Conservation (phyloP, 2,888 invertebrate genomes). For the Didymodactylos carnosus region DNA sequence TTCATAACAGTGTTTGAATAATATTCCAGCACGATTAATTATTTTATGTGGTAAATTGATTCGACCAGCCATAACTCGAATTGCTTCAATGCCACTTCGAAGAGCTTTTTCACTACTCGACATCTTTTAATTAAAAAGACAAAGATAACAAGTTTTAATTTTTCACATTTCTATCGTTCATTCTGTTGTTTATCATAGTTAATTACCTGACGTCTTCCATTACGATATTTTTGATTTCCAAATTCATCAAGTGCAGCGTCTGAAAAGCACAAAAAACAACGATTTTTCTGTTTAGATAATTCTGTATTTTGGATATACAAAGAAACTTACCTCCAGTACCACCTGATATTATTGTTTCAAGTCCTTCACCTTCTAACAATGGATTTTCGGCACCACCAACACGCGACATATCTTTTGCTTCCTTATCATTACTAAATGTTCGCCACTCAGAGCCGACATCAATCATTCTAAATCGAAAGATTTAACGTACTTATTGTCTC, state of each 20-base stretch:
- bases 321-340: constrained; percentile 34
- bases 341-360: constrained; percentile 75
- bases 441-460: constrained; percentile 99
- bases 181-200: too few relatives aligned
- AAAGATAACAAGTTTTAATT: too few relatives aligned
- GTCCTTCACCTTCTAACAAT: constrained; percentile 73
- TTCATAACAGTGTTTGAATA: neutral
- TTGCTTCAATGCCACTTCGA: neutral
- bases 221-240: neutral
- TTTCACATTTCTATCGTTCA: too few relatives aligned
- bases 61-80: neutral
- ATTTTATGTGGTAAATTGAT: neutral
- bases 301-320: too few relatives aligned
- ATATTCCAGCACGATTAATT: neutral
- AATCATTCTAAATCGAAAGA: constrained; percentile 49
- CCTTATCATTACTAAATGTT: constrained; percentile 94
- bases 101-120: neutral
- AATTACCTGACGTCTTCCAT: neutral
- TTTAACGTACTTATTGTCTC: too few relatives aligned
- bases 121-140: too few relatives aligned
- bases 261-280: too few relatives aligned
- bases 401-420: constrained; percentile 89
- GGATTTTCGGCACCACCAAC: constrained; percentile 98
- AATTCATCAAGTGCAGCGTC: neutral
- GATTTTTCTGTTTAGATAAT: too few relatives aligned